phyloP scores from a whole-genome alignment of 2,888 invertebrate genomes.

The Protophormia terraenovae region DNA sequence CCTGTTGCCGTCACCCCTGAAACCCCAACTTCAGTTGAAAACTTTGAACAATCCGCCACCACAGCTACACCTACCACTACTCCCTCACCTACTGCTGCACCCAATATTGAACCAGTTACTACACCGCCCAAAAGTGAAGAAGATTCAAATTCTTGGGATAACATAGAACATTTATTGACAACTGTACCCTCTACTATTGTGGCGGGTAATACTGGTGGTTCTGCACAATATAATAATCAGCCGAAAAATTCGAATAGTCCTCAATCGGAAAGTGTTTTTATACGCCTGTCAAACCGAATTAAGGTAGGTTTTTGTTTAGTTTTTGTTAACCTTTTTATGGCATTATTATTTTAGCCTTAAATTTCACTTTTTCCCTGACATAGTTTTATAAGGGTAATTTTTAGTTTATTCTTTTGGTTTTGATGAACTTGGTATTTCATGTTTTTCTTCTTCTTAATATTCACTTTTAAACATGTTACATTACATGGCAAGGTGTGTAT shows the following conservation, averaged over 20 bases:
- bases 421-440: constrained; percentile 35
- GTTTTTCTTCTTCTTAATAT: constrained; percentile 17
- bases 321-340: neutral
- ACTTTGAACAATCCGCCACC: constrained; percentile 15
- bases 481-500: constrained; percentile 15
- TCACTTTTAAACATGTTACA: neutral
- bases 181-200: constrained; percentile 71
- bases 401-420: neutral
- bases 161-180: constrained; percentile 77
- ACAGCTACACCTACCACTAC: constrained; percentile 20
- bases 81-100: constrained; percentile 27
- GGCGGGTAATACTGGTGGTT: constrained; percentile 68
- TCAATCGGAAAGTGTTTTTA: constrained; percentile 97
- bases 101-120: constrained; percentile 43
- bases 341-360: neutral
- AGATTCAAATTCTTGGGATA: constrained; percentile 76
- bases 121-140: constrained; percentile 64
- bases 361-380: constrained; percentile 47
- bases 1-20: constrained; percentile 6
- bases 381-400: neutral
- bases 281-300: constrained; percentile 96
- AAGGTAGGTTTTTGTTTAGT: constrained; percentile 85
- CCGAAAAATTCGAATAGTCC: constrained; percentile 74
- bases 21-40: constrained; percentile 29
- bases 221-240: constrained; percentile 31